These are phyloP conservation scores for Oligia latruncula DNA, from an alignment of 2,888 invertebrate species.

Conservation along the genomic window DNA sequence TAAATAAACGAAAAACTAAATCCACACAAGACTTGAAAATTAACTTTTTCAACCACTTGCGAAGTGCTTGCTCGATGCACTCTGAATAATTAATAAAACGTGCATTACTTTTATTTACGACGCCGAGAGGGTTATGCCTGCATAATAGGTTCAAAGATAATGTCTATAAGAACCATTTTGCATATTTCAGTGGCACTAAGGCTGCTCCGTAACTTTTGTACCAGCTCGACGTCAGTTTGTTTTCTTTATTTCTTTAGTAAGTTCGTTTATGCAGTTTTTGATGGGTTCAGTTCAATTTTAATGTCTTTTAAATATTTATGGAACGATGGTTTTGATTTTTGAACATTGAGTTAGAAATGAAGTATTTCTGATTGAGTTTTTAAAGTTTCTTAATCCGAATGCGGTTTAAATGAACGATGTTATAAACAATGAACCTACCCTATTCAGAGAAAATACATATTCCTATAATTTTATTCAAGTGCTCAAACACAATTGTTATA, in stretches of 20 bases:
- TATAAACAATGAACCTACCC: too few species aligned
- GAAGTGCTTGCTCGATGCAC: conserved; percentile 68
- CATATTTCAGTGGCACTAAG: conserved; percentile 70
- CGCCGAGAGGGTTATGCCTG: conserved; percentile 55
- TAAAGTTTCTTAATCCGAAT: background rate
- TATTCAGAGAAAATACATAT: too few species aligned
- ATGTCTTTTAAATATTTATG: conserved; percentile 22
- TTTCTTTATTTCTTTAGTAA: conserved; percentile 44
- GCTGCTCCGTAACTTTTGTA: conserved; percentile 59
- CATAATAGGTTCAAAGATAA: conserved; percentile 68
- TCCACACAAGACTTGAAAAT: conserved; percentile 58
- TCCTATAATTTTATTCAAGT: too few species aligned
- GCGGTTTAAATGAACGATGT: too few species aligned
- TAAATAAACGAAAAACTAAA: conserved; percentile 46
- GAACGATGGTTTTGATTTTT: conserved; percentile 8
- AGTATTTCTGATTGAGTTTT: background rate
- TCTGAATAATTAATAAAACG: conserved; percentile 75
- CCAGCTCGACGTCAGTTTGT: conserved; percentile 43
- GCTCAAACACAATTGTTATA: too few species aligned
- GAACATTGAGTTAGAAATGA: background rate
- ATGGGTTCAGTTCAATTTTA: conserved; percentile 11
- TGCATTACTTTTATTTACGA: conserved; percentile 68
- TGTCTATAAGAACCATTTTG: conserved; percentile 70
- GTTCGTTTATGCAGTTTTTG: conserved; percentile 34
- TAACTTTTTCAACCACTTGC: conserved; percentile 59